Base-by-base conservation (phyloP, 2,797 vertebrate species). In the Sebastes vulpes region DNA sequence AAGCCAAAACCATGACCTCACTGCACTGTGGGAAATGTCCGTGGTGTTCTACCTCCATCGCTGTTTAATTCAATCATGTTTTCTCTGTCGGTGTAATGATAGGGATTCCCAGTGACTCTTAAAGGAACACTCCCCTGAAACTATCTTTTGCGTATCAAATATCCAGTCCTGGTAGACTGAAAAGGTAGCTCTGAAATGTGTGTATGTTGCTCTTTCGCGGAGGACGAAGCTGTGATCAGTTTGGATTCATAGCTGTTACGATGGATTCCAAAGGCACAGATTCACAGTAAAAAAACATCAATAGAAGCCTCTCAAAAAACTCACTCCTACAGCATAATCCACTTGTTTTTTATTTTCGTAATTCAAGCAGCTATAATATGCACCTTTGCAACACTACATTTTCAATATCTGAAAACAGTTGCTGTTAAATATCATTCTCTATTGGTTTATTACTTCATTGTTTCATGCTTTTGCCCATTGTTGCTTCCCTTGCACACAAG, bases 1-100 rank as follows among this genome's bases (percentile, higher is more conserved):
- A 5, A 57, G 86, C 77, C 82, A 89, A 83, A 86, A 81, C 32
- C 54, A 92, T 95, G 93, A 95, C 80, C 75, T 95, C 93, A 95
- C 56, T 76, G 79, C 71, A 82, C 85, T 84, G 79, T 87, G 92
- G 81, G 91, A 93, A 93, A 85, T 26, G 50, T 90, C 60, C 3
- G 20, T 38, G 56, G 75, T 82, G 83, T 75, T 92, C 85, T 61
- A 84, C 86, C 79, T 72, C 76, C 80, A 88, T 84, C 29, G 20
- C 68, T 74, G 85, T 87, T 94, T 93, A 84, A 94, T 83, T 86
- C 66, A 92, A 86, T 92, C 85, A 87, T 75, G 77, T 70, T 86
- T 72, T 59, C 77, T 87, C 78, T 88, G 79, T 86, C 60, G 71
- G 56, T 69, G 65, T 77, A 84, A 64, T 82, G 80, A 93, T 81